Percentiles rank a stretch among this genome's conserved stretches.
These are phyloP conservation scores for Pangasius larnaudii DNA, from an alignment of 2,797 vertebrate species.

Conservation along the genomic window DNA sequence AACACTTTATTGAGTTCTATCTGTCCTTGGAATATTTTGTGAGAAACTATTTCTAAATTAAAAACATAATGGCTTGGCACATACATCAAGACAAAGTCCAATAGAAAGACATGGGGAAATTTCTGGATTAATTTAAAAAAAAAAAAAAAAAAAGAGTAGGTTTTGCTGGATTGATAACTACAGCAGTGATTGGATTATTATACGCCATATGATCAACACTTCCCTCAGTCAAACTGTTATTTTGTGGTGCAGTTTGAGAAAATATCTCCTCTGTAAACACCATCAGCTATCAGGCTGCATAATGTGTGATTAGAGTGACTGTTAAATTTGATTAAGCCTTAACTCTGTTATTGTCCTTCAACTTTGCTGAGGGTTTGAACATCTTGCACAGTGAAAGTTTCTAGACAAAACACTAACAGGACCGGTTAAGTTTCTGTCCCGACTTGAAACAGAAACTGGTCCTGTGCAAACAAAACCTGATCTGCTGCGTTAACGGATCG, in stretches of 20 bases:
- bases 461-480: constrained; percentile 35
- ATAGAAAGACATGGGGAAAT: constrained; percentile 25
- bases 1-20: background rate
- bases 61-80: background rate
- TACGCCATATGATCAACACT: constrained; percentile 36
- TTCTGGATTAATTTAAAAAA: constrained; percentile 41
- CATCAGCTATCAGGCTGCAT: background rate
- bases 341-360: background rate
- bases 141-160: background rate
- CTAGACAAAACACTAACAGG: constrained; percentile 30
- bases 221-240: background rate
- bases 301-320: background rate
- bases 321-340: background rate
- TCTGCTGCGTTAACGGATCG: background rate
- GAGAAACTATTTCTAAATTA: background rate
- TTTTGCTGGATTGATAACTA: constrained; percentile 45
- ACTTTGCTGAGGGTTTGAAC: background rate
- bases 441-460: constrained; percentile 27
- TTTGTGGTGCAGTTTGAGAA: background rate
- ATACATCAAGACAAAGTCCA: background rate
- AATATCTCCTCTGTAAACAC: background rate
- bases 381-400: background rate
- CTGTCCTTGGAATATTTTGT: background rate
- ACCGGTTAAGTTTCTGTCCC: constrained; percentile 9
- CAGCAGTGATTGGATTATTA: constrained; percentile 10